Conservation (phyloP, 2,113 vertebrate species). For the Antechinus flavipes region DNA sequence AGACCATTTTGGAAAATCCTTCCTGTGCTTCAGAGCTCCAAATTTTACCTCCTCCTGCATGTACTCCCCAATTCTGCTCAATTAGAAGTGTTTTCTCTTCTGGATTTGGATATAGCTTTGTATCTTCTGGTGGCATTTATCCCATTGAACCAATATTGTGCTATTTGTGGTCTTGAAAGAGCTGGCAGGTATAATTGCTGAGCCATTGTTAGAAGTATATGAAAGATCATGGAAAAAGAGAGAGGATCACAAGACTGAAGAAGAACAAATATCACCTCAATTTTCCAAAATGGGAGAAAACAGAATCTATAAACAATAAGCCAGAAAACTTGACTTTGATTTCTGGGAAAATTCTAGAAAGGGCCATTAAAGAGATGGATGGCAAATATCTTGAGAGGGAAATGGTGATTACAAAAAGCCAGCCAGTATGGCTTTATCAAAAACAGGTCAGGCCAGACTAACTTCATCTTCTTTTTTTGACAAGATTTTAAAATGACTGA, state of each 20-base stretch:
- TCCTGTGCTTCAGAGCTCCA: background rate
- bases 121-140: background rate
- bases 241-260: background rate
- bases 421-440: background rate
- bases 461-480: background rate
- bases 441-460: background rate
- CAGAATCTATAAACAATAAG: background rate
- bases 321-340: background rate
- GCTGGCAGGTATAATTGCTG: background rate
- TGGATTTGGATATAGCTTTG: background rate
- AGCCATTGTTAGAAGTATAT: background rate
- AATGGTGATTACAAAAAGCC: background rate
- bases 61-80: background rate
- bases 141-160: background rate
- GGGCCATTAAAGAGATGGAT: background rate
- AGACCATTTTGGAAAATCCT: background rate
- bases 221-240: background rate
- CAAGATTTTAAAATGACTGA: background rate
- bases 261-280: background rate
- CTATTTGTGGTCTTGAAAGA: background rate
- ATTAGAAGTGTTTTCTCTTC: background rate
- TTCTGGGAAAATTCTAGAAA: background rate
- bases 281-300: background rate
- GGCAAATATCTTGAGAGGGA: background rate
- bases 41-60: background rate